Evolutionary conservation across 92 coral and sea anemone species (phyloP), one percentile per base, ranked within the genome.

Genomic region (Virgularia gustaviana): DNA sequence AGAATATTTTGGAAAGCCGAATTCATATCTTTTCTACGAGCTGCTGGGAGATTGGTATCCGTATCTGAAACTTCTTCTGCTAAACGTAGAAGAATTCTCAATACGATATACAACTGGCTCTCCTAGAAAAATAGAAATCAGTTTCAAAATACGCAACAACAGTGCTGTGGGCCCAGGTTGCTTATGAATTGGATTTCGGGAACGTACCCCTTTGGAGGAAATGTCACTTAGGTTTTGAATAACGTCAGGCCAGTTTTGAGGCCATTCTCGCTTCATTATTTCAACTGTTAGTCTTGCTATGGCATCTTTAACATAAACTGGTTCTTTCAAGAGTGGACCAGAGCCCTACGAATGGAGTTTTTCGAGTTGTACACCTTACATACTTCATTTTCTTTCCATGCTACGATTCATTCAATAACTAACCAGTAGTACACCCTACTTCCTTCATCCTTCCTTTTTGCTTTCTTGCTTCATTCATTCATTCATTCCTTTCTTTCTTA

Each of bases 211-310:
- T 53, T 86, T 72, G 31, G 52, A 63, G 62, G 96, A 84, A 16
- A 91, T 82, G 32, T 36, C 59, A 41, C 84, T 83, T 5, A 91
- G 82, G 49, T 84, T 90, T 42, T 86, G 78, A 56, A 89, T 67
- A 29, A 89, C 81, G 0, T 83, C 71, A 4, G 80, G 90, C 97
- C 97, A 91, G 35, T 89, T 86, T 84, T 91, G 97, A 30, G 97
- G 97, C 97, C 97, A 91, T 42, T 91, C 91, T 73, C 97, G 70
- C 65, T 91, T 91, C 59, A 85, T 84, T 37, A 91, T 78, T 68
- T 91, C 97, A 39, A 89, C 97, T 11, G 83, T 79, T 16, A 91
- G 57, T 59, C 89, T 83, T 18, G 96, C 90, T 33, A 91, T 71
- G 7, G 89, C 87, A 57, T 91, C 97, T 72, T 91, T 91, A 66